phyloP scores from a whole-genome alignment of 2,888 invertebrate genomes.

The Ennomos fuscantarius region DNA sequence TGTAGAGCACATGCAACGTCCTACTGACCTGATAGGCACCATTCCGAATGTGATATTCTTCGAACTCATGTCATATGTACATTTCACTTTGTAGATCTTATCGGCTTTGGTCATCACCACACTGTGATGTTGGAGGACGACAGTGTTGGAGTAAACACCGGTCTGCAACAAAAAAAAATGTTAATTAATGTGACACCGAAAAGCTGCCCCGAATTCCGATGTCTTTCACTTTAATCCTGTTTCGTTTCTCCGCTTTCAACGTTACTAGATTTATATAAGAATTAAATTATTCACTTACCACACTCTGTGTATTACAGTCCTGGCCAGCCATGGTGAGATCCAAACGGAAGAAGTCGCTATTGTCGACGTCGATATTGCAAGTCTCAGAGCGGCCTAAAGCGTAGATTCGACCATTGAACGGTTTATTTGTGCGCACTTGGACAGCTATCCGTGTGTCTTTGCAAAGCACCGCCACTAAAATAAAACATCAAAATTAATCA shows the following conservation, averaged over 20 bases:
- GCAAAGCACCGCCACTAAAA: constrained; percentile 94
- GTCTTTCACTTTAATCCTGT: no score
- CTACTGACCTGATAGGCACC: constrained; percentile 95
- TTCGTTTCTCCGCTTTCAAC: no score
- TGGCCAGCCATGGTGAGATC: constrained; percentile 97
- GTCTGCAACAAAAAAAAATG: constrained; percentile 85
- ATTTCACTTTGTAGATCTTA: constrained; percentile 98
- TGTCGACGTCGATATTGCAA: constrained; percentile 96
- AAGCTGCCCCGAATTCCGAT: background rate
- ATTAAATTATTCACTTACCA: constrained; percentile 86
- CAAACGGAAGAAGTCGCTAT: constrained; percentile 95
- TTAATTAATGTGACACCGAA: constrained; percentile 4
- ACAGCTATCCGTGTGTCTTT: constrained; percentile 97
- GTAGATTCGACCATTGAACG: constrained; percentile 97
- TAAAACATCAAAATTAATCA: constrained; percentile 10
- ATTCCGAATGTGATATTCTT: constrained; percentile 98
- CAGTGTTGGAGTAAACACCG: constrained; percentile 97
- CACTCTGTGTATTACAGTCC: constrained; percentile 97
- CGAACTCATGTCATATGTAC: constrained; percentile 98
- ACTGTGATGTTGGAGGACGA: constrained; percentile 97
- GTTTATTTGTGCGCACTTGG: constrained; percentile 96
- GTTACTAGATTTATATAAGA: background rate
- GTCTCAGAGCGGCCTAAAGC: constrained; percentile 97
- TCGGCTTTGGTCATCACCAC: constrained; percentile 98
- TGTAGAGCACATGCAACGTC: constrained; percentile 29